Base-by-base conservation (phyloP, 30 jellyfish, hydroid and myxozoan species). In the Haliclystus octoradiatus region DNA sequence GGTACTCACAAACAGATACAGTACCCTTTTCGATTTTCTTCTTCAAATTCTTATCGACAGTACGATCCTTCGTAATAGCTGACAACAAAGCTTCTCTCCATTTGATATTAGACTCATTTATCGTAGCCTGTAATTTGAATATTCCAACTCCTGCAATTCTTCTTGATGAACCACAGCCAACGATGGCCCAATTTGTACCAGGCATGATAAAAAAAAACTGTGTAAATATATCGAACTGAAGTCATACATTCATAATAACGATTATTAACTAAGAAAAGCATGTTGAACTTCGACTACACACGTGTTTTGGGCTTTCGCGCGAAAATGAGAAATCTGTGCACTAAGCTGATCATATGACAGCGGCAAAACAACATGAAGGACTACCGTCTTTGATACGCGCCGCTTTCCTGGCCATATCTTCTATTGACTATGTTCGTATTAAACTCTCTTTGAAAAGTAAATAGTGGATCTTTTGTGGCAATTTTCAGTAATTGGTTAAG, bases 91-190 rank as follows among this genome's bases (percentile, higher is more conserved):
- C 69, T 28, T 30, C 71, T 52, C 72, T 46, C 79, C 79, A 69
- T 50, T 69, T 50, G 34, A 25, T 47, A 34, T 40, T 24, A 34
- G 50, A 50, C 50, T 69, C 31, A 22, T 46, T 31, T 9, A 52
- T 34, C 22, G 62, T 50, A 47, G 40, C 28, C 27, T 68, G 79
- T 3, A 71, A 46, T 71, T 71, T 71, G 62, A 71, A 71, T 22
- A 71, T 71, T 31, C 81, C 28, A 28, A 52, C 52, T 50, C 72
- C 81, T 52, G 47, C 52, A 29, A 72, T 49, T 71, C 81, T 71
- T 34, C 81, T 24, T 35, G 63, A 71, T 30, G 66, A 35, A 35
- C 81, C 81, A 50, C 81, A 71, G 22, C 73, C 81, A 26, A 28
- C 50, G 26, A 71, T 68, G n/a, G 81, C 50, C 30, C 81, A 71